Base-by-base conservation (phyloP, 2,888 invertebrate species). In the Synanthedon myopaeformis region DNA sequence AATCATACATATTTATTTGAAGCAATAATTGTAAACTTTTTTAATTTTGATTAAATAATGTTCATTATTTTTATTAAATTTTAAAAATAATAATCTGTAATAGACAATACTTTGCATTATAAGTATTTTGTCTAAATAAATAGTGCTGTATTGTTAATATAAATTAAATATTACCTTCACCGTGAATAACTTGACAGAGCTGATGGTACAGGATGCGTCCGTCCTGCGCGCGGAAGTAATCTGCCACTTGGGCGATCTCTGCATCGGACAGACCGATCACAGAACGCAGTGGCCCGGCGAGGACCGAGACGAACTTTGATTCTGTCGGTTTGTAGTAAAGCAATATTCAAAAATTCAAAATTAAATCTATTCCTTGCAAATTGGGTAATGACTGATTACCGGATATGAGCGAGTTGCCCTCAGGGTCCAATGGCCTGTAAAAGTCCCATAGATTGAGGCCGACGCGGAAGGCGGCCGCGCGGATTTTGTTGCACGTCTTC, bases 401-500 rank as follows among this genome's bases (percentile, higher is more conserved):
- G 61, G 94, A 92, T 60, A 94, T 90, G 55, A 93, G 86, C 13
- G 90, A 90, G 73, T 90, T 91, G 53, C 89, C 89, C 54, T 91
- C 87, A 0, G 92, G 91, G 82, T 94, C 94, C 52, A 92, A 82
- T 10, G 90, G 89, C 45, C 88, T 84, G 73, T 92, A 92, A 82
- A 91, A 92, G 63, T 91, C 89, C 89, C 92, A 92, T 50, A 94
- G 82, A 80, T 92, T 91, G 61, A 93, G 89, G 12, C 92, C 92
- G 61, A 92, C 90, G 59, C 93, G 90, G 79, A 92, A 93, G 55
- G 91, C 90, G 3, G 93, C 92, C 13, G 92, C 91, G 58, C 93
- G 91, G 72, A 94, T 93, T 89, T 94, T 94, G 79, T 94, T 93
- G 82, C 93, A 94, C 23, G 92, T 92, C 69, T 92, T 90, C 94